phyloP scores from a whole-genome alignment of 2,888 invertebrate genomes.

The Serripes groenlandicus region DNA sequence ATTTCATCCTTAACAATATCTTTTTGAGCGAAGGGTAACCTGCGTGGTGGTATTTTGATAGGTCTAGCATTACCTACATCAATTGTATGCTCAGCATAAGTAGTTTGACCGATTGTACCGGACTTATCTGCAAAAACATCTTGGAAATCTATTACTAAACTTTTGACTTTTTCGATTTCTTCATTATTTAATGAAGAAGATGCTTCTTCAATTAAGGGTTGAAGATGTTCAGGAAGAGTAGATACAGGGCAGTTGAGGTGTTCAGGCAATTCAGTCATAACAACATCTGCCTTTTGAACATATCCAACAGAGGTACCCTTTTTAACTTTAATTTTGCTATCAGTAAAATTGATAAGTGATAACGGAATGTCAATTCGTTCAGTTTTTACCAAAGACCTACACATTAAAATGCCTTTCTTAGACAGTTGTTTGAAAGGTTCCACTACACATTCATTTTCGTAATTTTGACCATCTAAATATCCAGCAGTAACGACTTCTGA shows the following conservation, averaged over 20 bases:
- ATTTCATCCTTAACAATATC: not conserved
- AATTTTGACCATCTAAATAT: not conserved
- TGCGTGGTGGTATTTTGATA: constrained; percentile 4
- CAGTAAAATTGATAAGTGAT: constrained; percentile 19
- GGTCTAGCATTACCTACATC: not conserved
- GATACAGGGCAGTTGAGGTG: too few relatives aligned
- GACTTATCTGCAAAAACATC: constrained; percentile 1
- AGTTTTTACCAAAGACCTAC: not conserved
- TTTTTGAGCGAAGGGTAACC: constrained; percentile 7
- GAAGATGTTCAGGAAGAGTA: constrained; percentile 31
- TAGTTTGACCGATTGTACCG: not conserved
- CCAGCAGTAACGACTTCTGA: constrained; percentile 9
- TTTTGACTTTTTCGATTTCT: not conserved
- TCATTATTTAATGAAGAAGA: not conserved
- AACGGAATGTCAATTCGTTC: not conserved
- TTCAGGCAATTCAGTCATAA: not conserved
- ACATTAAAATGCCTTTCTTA: constrained; percentile 13
- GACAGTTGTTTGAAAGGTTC: constrained; percentile 22
- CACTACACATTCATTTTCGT: not conserved
- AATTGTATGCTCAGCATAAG: constrained; percentile 14
- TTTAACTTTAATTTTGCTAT: not conserved
- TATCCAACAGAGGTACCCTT: not conserved
- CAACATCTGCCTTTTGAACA: not conserved
- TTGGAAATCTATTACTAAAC: not conserved
- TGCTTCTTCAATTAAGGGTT: constrained; percentile 24